phyloP scores from a whole-genome alignment of 2,113 vertebrate genomes.

The Ginglymostoma cirratum region DNA sequence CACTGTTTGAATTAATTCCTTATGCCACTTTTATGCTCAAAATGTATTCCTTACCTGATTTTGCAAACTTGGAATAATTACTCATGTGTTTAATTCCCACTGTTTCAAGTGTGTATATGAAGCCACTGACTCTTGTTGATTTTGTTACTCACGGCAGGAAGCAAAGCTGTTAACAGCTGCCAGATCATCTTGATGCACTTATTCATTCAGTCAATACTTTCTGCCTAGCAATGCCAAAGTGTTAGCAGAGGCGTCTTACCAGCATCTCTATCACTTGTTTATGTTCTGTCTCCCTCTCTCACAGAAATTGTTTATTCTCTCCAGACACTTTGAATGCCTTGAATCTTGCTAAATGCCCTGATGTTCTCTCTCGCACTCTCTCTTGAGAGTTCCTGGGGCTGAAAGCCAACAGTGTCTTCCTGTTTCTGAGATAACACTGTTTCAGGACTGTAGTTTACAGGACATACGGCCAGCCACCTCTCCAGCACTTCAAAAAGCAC shows the following conservation, averaged over 20 bases:
- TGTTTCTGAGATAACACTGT: slow-evolving; percentile 33
- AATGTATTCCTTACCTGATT: background rate
- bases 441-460: slow-evolving; percentile 30
- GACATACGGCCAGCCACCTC: slow-evolving; percentile 33
- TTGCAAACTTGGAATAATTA: background rate
- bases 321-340: slow-evolving; percentile 37
- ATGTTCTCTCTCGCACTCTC: slow-evolving; percentile 23
- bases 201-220: slow-evolving; percentile 33
- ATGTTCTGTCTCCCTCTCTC: slow-evolving; percentile 36
- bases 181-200: slow-evolving; percentile 34
- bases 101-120: slow-evolving; percentile 18
- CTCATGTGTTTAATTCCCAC: slow-evolving; percentile 22
- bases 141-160: slow-evolving; percentile 36
- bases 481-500: slow-evolving; percentile 30
- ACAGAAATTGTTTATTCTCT: slow-evolving; percentile 36
- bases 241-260: slow-evolving; percentile 31
- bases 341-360: slow-evolving; percentile 36
- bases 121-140: slow-evolving; percentile 26
- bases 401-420: slow-evolving; percentile 35
- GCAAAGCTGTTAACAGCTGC: slow-evolving; percentile 36
- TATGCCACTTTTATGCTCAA: background rate
- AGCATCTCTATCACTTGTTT: slow-evolving; percentile 38
- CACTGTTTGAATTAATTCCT: background rate
- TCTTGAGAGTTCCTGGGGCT: slow-evolving; percentile 29
- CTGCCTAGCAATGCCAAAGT: slow-evolving; percentile 27